phyloP scores from a whole-genome alignment of 2,888 invertebrate genomes.

The Proisotoma minuta region DNA sequence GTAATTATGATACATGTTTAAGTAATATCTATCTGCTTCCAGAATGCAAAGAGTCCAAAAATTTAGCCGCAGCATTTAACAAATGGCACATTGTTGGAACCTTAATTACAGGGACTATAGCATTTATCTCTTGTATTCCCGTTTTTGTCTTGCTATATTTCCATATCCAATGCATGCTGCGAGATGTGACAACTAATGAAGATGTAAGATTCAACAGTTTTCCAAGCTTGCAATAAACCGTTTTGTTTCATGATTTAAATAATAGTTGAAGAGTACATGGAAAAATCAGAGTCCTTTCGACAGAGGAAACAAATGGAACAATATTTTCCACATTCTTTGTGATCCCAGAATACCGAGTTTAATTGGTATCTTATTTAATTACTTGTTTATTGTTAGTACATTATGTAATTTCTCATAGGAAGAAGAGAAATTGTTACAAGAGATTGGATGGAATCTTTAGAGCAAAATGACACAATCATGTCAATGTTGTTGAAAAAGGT shows the following conservation, averaged over 20 bases:
- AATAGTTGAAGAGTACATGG: background rate
- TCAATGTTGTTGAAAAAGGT: background rate
- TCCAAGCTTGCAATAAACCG: background rate
- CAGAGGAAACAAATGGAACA: constrained; percentile 1
- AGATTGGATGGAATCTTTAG: background rate
- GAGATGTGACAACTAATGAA: constrained; percentile 16
- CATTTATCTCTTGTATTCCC: background rate
- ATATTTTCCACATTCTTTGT: background rate
- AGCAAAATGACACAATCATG: background rate
- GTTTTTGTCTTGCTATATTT: background rate
- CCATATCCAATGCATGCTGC: background rate
- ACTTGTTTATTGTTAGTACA: background rate
- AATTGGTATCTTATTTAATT: background rate
- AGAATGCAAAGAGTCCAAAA: background rate
- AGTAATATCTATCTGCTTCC: background rate
- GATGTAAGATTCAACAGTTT: constrained; percentile 2
- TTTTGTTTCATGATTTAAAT: background rate
- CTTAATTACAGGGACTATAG: background rate
- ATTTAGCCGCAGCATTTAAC: background rate
- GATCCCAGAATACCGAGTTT: constrained; percentile 1
- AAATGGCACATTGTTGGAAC: background rate
- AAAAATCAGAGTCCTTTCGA: constrained; percentile 2
- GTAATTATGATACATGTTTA: background rate
- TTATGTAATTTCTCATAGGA: background rate
- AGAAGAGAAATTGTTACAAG: background rate